A percentile compares a stretch with the other conserved stretches of the same genome.
Conservation (phyloP, 2,113 vertebrate genomes). For the Cheirogaleus medius region DNA sequence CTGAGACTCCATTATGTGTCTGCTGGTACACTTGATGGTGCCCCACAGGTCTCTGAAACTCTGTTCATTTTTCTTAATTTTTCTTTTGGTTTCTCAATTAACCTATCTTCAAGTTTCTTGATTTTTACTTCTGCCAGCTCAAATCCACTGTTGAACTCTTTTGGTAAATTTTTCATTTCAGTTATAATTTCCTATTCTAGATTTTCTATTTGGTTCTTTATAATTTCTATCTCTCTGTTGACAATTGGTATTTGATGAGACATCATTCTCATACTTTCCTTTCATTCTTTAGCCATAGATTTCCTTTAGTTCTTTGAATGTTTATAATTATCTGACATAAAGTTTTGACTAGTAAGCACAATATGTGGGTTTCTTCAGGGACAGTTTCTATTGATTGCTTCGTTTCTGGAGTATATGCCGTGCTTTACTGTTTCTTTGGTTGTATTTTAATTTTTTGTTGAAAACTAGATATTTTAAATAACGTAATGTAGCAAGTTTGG, state of each 20-base stretch:
- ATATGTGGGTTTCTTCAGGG: not conserved
- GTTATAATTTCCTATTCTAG: conserved; percentile 36
- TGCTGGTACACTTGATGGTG: not conserved
- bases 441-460: not conserved
- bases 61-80: not conserved
- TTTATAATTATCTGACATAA: conserved; percentile 43
- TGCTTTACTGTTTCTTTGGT: not conserved
- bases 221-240: conserved; percentile 19
- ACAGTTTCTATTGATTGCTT: conserved; percentile 8
- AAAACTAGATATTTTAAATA: conserved; percentile 51
- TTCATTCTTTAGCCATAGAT: conserved; percentile 6
- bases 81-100: not conserved
- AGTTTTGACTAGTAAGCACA: not conserved
- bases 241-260: conserved; percentile 22
- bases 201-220: conserved; percentile 42
- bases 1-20: not conserved
- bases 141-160: not conserved
- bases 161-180: conserved; percentile 16
- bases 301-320: not conserved
- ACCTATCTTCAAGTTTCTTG: conserved; percentile 1
- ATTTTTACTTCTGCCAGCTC: not conserved
- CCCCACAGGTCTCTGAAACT: not conserved
- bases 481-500: not conserved
- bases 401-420: not conserved
- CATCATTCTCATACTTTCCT: not conserved